Conservation (phyloP, 2,888 invertebrate species). For the Torymus auratus region DNA sequence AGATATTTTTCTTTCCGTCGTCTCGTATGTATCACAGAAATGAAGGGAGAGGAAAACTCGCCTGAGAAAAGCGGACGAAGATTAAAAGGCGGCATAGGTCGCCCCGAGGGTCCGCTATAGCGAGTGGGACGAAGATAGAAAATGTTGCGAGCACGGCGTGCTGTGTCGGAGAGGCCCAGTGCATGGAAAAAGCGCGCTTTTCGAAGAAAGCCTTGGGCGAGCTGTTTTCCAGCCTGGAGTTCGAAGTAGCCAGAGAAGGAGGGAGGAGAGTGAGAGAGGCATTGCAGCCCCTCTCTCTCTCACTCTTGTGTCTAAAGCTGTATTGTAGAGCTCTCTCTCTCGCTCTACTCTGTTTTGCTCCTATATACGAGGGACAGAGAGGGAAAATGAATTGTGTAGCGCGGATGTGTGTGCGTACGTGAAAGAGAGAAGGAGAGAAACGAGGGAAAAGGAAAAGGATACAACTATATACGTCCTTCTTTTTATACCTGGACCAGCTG, state of each 20-base stretch:
- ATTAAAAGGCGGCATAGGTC: constrained; percentile 43
- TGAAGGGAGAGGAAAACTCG: neutral
- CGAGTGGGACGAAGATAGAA: neutral
- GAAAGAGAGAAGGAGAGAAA: neutral
- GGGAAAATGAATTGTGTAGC: neutral
- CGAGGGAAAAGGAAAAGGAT: constrained; percentile 45
- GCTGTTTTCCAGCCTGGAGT: neutral
- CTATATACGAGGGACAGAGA: neutral
- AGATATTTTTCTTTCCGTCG: constrained; percentile 24
- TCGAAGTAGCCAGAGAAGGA: neutral
- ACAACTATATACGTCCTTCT: constrained; percentile 26
- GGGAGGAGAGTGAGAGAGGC: constrained; percentile 1
- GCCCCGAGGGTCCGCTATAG: constrained; percentile 22
- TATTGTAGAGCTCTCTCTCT: too few species aligned
- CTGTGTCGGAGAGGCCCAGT: too few species aligned
- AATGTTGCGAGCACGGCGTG: too few species aligned
- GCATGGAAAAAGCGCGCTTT: constrained; percentile 32
- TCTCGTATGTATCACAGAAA: too few species aligned
- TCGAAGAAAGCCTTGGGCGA: constrained; percentile 2
- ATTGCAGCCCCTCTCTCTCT: constrained; percentile 19
- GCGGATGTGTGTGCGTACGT: constrained; percentile 10
- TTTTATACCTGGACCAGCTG: constrained; percentile 53
- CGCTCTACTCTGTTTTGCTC: constrained; percentile 13
- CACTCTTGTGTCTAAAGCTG: too few species aligned
- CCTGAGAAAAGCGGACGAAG: constrained; percentile 6